Conservation (phyloP, 23 tunicate genomes). For the Styela plicata region DNA sequence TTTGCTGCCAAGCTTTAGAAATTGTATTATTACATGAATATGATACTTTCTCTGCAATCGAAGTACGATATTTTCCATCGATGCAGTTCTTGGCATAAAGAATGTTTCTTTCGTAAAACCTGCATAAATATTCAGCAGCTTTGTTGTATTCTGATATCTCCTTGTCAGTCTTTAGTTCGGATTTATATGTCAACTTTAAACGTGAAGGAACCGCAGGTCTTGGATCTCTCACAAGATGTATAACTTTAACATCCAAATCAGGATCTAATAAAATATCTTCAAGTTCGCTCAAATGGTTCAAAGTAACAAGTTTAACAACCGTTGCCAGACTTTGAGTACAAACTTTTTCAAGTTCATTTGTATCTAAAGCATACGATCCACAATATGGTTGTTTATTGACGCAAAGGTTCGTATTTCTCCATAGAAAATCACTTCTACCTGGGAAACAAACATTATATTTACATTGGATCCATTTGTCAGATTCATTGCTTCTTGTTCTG, state of each 20-base stretch:
- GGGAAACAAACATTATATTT: not conserved
- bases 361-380: constrained; percentile 24
- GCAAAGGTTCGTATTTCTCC: constrained; percentile 10
- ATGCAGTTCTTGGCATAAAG: not conserved
- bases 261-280: constrained; percentile 21
- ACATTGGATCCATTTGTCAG: constrained; percentile 28
- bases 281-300: constrained; percentile 32
- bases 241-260: constrained; percentile 31
- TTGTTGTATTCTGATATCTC: not conserved
- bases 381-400: constrained; percentile 6
- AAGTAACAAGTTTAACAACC: constrained; percentile 45
- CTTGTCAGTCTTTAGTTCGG: not conserved
- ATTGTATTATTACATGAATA: not conserved
- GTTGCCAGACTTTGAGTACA: constrained; percentile 30
- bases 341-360: not conserved
- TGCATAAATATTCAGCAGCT: constrained; percentile 16
- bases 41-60: not conserved
- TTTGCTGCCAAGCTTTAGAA: constrained; percentile 18
- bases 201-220: constrained; percentile 51
- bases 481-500: not conserved
- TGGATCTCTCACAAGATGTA: constrained; percentile 68
- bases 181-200: not conserved
- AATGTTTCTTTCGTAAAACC: not conserved
- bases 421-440: constrained; percentile 30
- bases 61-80: not conserved